Base-by-base conservation (phyloP, 2,797 vertebrate species). In the Philypnodon macrostomus region DNA sequence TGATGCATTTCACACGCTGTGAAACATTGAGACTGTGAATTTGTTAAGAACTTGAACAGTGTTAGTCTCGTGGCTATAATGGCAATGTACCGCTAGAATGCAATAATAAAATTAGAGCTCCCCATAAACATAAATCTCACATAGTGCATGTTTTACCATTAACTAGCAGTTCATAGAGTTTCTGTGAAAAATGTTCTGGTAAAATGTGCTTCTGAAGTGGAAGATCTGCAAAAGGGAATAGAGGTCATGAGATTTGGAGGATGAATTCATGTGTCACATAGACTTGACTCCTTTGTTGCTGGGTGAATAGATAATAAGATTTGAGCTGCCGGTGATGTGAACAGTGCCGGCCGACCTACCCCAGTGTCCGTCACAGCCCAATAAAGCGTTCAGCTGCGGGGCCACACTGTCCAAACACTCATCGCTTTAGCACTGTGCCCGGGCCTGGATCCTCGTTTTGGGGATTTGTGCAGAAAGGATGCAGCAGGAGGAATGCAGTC, bases 401-500 rank as follows among this genome's bases (percentile, higher is more conserved):
- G 11, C 57, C 37, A 35, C 72, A 37, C 64, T 67, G 57, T 51
- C 66, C 69, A 53, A 58, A 54, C 68, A 64, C 54, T 62, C 50
- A 49, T 58, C 71, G 67, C 64, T 63, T 86, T 85, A 84, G 85
- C 73, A 62, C 63, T 81, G 49, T 81, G 76, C 79, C 79, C 75
- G 83, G 84, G 92, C 92, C 92, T 86, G 88, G 80, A 92, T 95
- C 93, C 92, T 90, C 91, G 39, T 95, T 95, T 90, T 92, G 91
- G 85, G 91, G 93, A 90, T 92, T 91, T 92, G 90, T 92, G 67
- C 91, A 93, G 90, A 91, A 94, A 96, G 93, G 92, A 77, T 90
- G 92, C 85, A 91, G 80, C 89, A 90, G 67, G 92, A 95, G 94
- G 93, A 94, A 95, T 75, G 89, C 83, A 83, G 47, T 7, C 57